Evolutionary conservation across 2,113 vertebrate genomes (phyloP).

Genomic region (Peromyscus leucopus): DNA sequence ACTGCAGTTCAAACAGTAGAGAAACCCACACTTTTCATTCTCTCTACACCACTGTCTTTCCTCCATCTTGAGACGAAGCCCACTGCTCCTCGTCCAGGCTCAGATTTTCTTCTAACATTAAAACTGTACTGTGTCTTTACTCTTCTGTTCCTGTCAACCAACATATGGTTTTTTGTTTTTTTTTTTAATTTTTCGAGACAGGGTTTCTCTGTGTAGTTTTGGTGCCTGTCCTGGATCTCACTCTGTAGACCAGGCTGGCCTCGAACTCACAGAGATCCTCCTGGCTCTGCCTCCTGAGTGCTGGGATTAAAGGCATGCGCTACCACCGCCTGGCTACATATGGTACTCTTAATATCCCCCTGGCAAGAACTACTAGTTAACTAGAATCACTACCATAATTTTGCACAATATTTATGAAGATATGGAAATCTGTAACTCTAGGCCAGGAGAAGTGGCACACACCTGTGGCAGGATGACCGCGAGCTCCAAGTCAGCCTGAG

Average conservation of each 20-base stretch:
- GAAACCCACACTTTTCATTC: neutral
- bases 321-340: neutral
- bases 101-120: neutral
- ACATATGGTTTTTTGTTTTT: neutral
- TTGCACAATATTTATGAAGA: conserved; percentile 31
- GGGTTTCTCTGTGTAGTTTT: no score
- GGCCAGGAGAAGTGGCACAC: neutral
- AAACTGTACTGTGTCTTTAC: neutral
- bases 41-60: neutral
- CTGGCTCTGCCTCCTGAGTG: no score
- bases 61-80: neutral
- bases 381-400: conserved; percentile 38
- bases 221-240: no score
- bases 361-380: conserved; percentile 1
- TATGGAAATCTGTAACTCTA: conserved; percentile 5
- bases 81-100: neutral
- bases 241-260: no score
- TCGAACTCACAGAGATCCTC: no score
- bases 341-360: neutral
- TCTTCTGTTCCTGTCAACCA: conserved; percentile 38
- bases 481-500: neutral
- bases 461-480: neutral
- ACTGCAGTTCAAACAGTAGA: neutral
- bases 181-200: no score
- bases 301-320: no score